Evolutionary conservation across 2,113 vertebrate genomes (phyloP).

Genomic region (Gasterosteus aculeatus): DNA sequence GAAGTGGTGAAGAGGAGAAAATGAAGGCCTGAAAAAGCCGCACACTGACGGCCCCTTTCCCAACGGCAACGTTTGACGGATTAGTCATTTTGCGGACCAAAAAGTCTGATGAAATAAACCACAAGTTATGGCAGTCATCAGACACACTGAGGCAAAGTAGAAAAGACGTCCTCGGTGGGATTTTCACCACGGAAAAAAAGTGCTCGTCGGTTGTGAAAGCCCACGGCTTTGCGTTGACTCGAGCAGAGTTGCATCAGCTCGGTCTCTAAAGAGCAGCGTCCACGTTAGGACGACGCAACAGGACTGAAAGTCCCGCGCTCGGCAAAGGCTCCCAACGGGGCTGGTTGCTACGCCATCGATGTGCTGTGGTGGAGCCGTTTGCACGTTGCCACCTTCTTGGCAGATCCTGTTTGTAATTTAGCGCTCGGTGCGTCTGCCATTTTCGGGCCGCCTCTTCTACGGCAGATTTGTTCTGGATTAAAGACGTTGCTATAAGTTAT

Average conservation of each 20-base stretch:
- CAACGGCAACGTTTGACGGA: neutral
- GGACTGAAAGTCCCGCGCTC: neutral
- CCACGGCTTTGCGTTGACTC: neutral
- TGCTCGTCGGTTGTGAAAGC: neutral
- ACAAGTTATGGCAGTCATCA: neutral
- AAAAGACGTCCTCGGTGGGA: neutral
- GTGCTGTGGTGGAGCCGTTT: neutral
- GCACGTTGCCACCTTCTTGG: neutral
- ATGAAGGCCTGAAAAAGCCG: neutral
- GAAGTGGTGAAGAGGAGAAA: slow-evolving; percentile 25
- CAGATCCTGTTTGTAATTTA: neutral
- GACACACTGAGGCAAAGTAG: neutral
- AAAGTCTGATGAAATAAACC: neutral
- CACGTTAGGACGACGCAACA: neutral
- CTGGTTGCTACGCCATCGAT: neutral
- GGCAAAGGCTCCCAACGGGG: neutral
- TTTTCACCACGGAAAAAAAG: neutral
- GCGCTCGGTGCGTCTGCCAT: too few relatives aligned
- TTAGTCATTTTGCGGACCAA: neutral
- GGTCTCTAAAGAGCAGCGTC: neutral
- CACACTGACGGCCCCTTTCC: neutral
- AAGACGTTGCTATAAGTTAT: neutral
- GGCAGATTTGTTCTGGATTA: neutral
- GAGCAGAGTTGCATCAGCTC: neutral
- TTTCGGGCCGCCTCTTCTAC: neutral